These are phyloP conservation scores for Cephus sareptanus DNA, from an alignment of 2,888 invertebrate genomes.

Conservation along the genomic window DNA sequence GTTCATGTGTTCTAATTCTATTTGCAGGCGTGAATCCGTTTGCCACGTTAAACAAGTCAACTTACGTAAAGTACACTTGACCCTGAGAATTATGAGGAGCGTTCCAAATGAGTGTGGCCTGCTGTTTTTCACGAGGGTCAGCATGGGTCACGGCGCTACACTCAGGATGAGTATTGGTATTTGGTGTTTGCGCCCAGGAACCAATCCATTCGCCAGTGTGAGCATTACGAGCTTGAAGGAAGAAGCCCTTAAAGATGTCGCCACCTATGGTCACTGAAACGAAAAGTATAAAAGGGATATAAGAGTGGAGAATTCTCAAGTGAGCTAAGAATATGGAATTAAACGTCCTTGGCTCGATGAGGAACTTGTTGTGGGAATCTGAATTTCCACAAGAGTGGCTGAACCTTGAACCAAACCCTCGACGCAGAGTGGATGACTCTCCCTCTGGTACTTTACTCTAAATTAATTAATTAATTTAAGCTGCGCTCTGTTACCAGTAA, in stretches of 20 bases:
- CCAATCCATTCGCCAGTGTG: conserved; percentile 81
- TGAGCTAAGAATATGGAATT: not conserved
- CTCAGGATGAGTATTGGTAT: conserved; percentile 81
- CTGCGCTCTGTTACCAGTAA: conserved; percentile 71
- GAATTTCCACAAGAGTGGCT: not conserved
- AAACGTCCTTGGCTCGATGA: not conserved
- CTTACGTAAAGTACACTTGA: conserved; percentile 86
- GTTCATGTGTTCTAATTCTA: not conserved
- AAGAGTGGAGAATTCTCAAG: not conserved
- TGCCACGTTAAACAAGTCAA: conserved; percentile 33
- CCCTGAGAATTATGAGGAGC: conserved; percentile 76
- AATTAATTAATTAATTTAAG: not conserved
- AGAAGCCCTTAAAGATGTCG: conserved; percentile 83
- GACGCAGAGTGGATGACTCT: not conserved
- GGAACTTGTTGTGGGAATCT: not conserved
- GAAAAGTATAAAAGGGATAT: not conserved
- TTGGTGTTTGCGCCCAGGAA: conserved; percentile 77
- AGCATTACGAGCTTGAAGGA: conserved; percentile 82
- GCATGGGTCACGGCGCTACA: conserved; percentile 84
- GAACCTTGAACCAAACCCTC: not conserved
- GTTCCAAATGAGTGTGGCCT: conserved; percentile 80
- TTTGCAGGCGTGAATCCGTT: not conserved
- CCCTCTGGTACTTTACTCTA: not conserved
- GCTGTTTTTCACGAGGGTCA: conserved; percentile 79
- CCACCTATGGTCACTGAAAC: conserved; percentile 70